Percentiles rank a stretch among this genome's conserved stretches.
Evolutionary conservation across 2,797 vertebrate genomes (phyloP).

Genomic region (Mus minutoides): DNA sequence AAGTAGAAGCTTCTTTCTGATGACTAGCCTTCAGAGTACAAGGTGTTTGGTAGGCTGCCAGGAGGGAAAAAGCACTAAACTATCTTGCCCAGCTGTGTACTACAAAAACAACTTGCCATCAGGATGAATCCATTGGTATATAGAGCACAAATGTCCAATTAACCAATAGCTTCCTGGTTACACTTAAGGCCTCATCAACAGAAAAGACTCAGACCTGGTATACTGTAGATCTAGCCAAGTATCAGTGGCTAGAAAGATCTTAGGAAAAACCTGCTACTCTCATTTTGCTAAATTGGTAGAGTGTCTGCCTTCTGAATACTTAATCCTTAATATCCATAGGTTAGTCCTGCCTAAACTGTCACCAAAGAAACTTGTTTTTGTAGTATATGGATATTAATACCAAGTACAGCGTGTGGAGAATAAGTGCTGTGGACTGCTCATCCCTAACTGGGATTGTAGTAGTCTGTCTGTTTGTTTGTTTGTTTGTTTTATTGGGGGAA

Average conservation of each 20-base stretch:
- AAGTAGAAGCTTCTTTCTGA: not conserved
- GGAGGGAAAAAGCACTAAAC: not conserved
- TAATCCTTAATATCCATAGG: not conserved
- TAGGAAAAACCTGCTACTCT: not conserved
- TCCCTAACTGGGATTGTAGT: not conserved
- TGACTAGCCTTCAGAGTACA: not conserved
- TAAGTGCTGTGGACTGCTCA: not conserved
- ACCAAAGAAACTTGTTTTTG: not conserved
- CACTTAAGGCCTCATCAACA: not conserved
- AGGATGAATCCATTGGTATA: not conserved
- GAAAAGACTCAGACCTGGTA: not conserved
- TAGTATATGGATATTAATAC: not conserved
- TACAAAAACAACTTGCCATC: not conserved
- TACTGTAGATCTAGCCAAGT: not conserved
- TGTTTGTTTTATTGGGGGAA: not conserved
- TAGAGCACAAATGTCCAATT: not conserved
- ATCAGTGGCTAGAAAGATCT: not conserved
- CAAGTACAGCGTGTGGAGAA: not conserved
- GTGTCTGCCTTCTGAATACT: not conserved
- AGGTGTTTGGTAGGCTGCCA: not conserved
- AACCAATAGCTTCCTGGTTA: not conserved
- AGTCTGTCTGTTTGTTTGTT: no score
- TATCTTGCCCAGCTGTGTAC: not conserved
- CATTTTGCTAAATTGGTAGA: not conserved
- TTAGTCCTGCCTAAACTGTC: not conserved